These are phyloP conservation scores for Pantherophis vulpinus DNA, from an alignment of 2,797 vertebrate genomes.

Conservation along the genomic window DNA sequence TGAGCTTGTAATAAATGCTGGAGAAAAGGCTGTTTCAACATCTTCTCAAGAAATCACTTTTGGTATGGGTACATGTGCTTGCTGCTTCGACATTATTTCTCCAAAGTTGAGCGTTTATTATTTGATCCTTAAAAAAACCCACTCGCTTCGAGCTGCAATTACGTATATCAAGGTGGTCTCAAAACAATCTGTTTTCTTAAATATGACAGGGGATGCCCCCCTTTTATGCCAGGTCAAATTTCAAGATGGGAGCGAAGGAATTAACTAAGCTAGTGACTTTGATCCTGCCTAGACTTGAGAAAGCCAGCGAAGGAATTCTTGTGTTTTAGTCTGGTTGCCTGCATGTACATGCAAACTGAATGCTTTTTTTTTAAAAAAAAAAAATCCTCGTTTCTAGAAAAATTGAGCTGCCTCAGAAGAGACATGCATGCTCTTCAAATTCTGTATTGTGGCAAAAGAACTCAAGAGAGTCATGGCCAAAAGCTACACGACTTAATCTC, in stretches of 20 bases:
- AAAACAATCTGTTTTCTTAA: neutral
- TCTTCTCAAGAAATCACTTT: neutral
- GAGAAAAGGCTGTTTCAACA: neutral
- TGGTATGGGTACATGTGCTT: neutral
- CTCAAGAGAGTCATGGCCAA: slow-evolving; percentile 46
- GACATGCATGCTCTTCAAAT: neutral
- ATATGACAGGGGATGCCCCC: neutral
- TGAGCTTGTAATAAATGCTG: too few relatives aligned
- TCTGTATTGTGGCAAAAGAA: slow-evolving; percentile 28
- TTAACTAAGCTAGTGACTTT: slow-evolving; percentile 24
- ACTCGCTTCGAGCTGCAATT: neutral
- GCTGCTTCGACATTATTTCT: neutral
- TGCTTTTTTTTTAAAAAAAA: too few relatives aligned
- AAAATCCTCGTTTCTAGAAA: neutral
- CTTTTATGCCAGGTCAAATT: slow-evolving; percentile 31
- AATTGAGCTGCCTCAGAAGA: slow-evolving; percentile 19
- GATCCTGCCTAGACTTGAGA: slow-evolving; percentile 62
- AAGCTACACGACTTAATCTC: slow-evolving; percentile 53
- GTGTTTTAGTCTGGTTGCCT: neutral
- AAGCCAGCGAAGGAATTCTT: slow-evolving; percentile 39
- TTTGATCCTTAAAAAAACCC: neutral
- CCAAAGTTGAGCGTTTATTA: neutral
- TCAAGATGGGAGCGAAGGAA: slow-evolving; percentile 42
- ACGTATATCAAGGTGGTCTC: neutral
- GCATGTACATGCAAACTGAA: neutral